These are phyloP conservation scores for Gymnoscopelus braueri DNA, from an alignment of 2,797 vertebrate genomes.

Conservation along the genomic window DNA sequence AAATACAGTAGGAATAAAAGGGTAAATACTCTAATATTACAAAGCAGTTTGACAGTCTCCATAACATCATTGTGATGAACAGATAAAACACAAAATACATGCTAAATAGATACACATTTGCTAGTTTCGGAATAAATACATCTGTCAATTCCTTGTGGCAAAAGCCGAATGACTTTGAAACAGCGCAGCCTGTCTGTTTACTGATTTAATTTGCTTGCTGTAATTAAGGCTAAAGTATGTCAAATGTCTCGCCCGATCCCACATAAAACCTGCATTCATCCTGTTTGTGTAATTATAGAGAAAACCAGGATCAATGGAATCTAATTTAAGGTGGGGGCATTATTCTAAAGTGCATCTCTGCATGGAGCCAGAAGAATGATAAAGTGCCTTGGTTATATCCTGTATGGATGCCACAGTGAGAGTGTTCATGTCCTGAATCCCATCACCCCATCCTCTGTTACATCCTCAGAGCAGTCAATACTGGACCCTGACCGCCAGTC, in stretches of 20 bases:
- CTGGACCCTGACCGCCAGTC: constrained; percentile 54
- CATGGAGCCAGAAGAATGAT: constrained; percentile 68
- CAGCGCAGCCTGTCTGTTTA: constrained; percentile 49
- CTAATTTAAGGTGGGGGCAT: constrained; percentile 76
- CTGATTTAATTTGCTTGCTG: constrained; percentile 58
- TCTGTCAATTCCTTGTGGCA: constrained; percentile 18
- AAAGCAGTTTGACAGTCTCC: not conserved
- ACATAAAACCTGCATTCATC: constrained; percentile 65
- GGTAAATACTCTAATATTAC: too few species aligned
- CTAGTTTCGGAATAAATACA: constrained; percentile 10
- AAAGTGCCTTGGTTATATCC: constrained; percentile 68
- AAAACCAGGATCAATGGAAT: constrained; percentile 74
- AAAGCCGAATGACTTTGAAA: constrained; percentile 55
- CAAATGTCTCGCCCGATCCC: constrained; percentile 62
- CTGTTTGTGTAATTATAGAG: constrained; percentile 67
- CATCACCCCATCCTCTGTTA: constrained; percentile 76
- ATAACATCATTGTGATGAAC: too few species aligned
- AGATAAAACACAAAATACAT: too few species aligned
- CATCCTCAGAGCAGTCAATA: constrained; percentile 81
- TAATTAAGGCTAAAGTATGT: constrained; percentile 58
- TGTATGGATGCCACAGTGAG: constrained; percentile 67
- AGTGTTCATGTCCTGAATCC: constrained; percentile 74
- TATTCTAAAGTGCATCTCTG: constrained; percentile 73
- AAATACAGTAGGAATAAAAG: too few species aligned
- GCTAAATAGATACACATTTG: constrained; percentile 6